phyloP scores from a whole-genome alignment of 2,113 vertebrate genomes.

The Salvelinus fontinalis region DNA sequence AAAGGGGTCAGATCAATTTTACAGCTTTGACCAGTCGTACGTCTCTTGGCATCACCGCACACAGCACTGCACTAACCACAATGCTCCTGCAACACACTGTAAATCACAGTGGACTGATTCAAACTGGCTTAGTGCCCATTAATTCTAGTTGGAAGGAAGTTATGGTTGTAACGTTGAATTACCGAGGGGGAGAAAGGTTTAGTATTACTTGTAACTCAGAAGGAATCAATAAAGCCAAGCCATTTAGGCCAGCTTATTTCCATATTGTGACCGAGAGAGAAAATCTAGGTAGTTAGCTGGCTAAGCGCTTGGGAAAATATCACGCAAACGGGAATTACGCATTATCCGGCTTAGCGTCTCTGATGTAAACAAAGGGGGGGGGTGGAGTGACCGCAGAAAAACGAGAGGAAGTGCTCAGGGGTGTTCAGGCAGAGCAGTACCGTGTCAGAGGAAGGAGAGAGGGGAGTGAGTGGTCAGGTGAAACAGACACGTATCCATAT shows the following conservation, averaged over 20 bases:
- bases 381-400: constrained; percentile 3
- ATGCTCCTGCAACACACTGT: no score
- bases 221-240: constrained; percentile 7
- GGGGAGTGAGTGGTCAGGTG: constrained; percentile 3
- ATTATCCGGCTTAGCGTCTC: constrained; percentile 36
- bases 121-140: background rate
- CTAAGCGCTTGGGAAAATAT: constrained; percentile 43
- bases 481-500: background rate
- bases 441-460: background rate
- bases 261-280: constrained; percentile 23
- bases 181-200: background rate
- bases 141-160: background rate
- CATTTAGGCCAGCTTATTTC: constrained; percentile 20
- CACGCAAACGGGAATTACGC: constrained; percentile 37
- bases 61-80: no score
- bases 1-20: no score
- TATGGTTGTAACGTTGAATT: background rate
- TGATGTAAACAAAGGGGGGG: constrained; percentile 20
- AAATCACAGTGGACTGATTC: no score
- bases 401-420: constrained; percentile 4
- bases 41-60: no score
- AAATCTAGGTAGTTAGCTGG: constrained; percentile 18
- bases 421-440: background rate
- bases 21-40: no score
- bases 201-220: background rate